phyloP scores from a whole-genome alignment of 2,113 vertebrate species.

The Sarotherodon lohbergeri region DNA sequence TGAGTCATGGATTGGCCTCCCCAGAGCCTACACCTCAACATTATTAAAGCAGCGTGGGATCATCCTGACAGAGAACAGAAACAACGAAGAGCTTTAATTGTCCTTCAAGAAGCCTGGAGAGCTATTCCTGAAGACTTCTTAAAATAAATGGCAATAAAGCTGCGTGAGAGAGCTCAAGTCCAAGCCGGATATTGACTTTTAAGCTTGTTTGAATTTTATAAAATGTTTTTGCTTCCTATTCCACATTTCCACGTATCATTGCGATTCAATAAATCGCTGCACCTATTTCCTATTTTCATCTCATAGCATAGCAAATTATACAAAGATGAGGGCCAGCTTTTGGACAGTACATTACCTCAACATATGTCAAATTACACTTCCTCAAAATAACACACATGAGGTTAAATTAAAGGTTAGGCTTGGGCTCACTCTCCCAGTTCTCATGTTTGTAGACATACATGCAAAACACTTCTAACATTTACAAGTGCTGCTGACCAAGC shows the following conservation, averaged over 20 bases:
- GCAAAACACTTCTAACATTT: not conserved
- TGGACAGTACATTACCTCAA: not conserved
- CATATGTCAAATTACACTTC: not conserved
- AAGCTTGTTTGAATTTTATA: not conserved
- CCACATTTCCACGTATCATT: not conserved
- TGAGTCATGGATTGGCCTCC: not conserved
- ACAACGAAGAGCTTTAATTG: not conserved
- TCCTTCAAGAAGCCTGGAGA: not conserved
- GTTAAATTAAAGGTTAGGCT: not conserved
- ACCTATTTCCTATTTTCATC: not conserved
- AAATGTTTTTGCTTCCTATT: not conserved
- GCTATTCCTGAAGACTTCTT: not conserved
- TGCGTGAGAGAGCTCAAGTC: not conserved
- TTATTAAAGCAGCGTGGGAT: not conserved
- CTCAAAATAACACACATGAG: not conserved
- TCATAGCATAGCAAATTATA: not conserved
- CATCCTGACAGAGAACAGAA: not conserved
- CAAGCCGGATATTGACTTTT: not conserved
- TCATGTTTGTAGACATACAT: not conserved
- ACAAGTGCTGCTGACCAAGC: constrained; percentile 12
- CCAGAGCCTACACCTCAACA: not conserved
- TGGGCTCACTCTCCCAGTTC: not conserved
- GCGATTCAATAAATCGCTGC: not conserved
- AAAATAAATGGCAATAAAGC: not conserved
- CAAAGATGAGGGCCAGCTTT: not conserved